Conservation (phyloP, 2,797 vertebrate species). For the Parauchenoglanis punctatus region DNA sequence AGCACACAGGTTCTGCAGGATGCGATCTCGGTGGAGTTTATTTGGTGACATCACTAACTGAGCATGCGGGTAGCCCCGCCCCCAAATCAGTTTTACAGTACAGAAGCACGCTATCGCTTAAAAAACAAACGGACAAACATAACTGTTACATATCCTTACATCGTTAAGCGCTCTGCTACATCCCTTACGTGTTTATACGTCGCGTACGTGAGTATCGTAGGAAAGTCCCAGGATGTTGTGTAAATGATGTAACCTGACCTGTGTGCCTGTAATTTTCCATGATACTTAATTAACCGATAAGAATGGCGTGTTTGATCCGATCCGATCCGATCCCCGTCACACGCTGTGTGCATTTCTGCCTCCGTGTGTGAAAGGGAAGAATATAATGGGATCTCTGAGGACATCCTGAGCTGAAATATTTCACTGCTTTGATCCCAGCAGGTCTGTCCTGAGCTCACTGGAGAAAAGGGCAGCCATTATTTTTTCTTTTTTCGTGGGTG, state of each 20-base stretch:
- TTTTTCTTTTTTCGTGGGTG: not conserved
- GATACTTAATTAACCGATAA: constrained; percentile 24
- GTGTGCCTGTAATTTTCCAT: constrained; percentile 46
- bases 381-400: constrained; percentile 51
- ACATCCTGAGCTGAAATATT: constrained; percentile 53
- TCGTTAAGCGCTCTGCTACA: not conserved
- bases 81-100: not conserved
- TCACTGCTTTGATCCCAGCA: constrained; percentile 53
- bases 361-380: constrained; percentile 4
- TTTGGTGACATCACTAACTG: not conserved
- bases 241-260: not conserved
- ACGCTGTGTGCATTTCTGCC: constrained; percentile 1
- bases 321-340: not conserved
- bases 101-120: not conserved
- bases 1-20: not conserved
- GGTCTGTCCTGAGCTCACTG: constrained; percentile 8
- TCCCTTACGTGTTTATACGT: not conserved
- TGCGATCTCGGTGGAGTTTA: not conserved
- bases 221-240: not conserved
- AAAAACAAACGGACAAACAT: not conserved
- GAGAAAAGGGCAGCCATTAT: constrained; percentile 11
- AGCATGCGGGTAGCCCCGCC: not conserved
- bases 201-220: not conserved
- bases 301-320: not conserved
- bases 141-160: too few relatives aligned